phyloP scores from a whole-genome alignment of 2,797 vertebrate genomes.

The Loriculus beryllinus region DNA sequence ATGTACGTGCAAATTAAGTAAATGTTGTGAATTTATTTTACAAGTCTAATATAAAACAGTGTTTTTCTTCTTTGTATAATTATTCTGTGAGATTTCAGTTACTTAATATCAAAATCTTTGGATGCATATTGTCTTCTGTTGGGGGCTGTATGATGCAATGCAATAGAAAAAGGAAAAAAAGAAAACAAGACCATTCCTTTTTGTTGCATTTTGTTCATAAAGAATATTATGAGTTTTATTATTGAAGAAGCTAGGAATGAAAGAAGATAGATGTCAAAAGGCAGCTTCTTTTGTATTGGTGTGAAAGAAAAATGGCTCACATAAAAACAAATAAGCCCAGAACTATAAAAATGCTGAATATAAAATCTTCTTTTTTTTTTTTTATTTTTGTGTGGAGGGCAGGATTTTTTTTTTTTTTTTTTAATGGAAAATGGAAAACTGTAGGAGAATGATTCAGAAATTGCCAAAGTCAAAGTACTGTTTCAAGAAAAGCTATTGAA shows the following conservation, averaged over 20 bases:
- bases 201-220: constrained; percentile 4
- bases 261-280: constrained; percentile 24
- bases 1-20: neutral
- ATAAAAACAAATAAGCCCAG: constrained; percentile 28
- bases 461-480: neutral
- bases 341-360: constrained; percentile 33
- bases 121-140: neutral
- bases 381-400: neutral
- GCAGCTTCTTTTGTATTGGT: neutral
- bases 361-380: neutral
- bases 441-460: neutral
- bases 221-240: neutral
- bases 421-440: neutral
- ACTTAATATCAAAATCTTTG: neutral
- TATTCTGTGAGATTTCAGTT: neutral
- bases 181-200: neutral
- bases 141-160: neutral
- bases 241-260: constrained; percentile 22
- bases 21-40: neutral
- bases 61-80: neutral
- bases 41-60: neutral
- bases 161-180: neutral
- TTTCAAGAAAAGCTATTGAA: neutral
- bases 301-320: constrained; percentile 41
- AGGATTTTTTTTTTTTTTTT: neutral